Evolutionary conservation across 2,113 vertebrate genomes (phyloP).

Genomic region (Porphyrio hochstetteri): DNA sequence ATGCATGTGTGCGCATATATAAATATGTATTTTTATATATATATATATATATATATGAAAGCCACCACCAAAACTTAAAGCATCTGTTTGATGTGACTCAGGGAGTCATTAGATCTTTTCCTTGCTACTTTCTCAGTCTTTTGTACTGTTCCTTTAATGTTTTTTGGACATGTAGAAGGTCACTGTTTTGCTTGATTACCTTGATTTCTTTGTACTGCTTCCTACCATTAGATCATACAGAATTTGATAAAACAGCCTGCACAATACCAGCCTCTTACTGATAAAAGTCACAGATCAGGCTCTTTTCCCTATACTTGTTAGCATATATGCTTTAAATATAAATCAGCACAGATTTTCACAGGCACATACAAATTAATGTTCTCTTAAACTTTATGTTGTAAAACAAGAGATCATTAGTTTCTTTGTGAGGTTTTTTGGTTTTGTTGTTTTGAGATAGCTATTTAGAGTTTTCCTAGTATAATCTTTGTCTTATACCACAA

Average conservation of each 20-base stretch:
- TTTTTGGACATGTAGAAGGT: not conserved
- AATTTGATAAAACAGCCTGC: not conserved
- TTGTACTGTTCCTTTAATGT: not conserved
- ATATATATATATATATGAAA: not conserved
- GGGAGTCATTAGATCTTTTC: not conserved
- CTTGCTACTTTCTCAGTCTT: not conserved
- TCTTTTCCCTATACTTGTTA: not conserved
- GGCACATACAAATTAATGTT: not conserved
- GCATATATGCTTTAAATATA: not conserved
- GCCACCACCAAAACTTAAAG: not conserved
- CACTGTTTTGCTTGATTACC: not conserved
- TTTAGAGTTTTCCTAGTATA: not conserved
- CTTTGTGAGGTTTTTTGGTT: too few species aligned
- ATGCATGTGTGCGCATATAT: too few species aligned
- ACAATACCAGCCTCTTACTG: not conserved
- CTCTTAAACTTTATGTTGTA: not conserved
- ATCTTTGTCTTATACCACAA: not conserved
- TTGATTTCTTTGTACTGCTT: not conserved
- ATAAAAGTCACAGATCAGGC: not conserved
- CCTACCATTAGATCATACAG: not conserved
- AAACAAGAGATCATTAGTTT: not conserved
- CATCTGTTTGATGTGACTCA: too few species aligned
- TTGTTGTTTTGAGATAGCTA: not conserved
- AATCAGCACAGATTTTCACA: not conserved
- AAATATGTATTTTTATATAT: too few species aligned